Conservation (phyloP, 2,113 vertebrate species). For the Pipra filicauda region DNA sequence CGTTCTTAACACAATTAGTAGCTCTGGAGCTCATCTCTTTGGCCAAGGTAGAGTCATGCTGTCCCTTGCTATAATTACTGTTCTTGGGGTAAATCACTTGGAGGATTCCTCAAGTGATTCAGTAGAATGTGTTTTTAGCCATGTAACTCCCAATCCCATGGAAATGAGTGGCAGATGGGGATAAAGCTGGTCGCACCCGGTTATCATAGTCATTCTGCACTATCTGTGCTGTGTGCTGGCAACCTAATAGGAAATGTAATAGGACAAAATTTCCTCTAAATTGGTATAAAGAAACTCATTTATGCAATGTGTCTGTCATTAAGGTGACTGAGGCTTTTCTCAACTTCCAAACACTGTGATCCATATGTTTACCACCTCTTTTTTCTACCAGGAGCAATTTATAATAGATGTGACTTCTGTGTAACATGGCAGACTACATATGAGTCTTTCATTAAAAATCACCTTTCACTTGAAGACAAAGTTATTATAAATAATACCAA, state of each 20-base stretch:
- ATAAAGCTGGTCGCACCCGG: background rate
- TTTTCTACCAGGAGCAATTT: background rate
- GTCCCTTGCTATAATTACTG: background rate
- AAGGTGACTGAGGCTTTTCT: background rate
- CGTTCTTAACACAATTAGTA: constrained; percentile 21
- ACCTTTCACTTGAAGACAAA: background rate
- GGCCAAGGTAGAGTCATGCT: background rate
- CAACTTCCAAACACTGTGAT: background rate
- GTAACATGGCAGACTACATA: background rate
- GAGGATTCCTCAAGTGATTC: background rate
- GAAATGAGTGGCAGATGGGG: background rate
- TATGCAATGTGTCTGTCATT: background rate
- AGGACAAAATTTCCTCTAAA: background rate
- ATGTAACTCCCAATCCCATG: background rate
- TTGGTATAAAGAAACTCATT: background rate
- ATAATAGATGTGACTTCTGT: background rate
- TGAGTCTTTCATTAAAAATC: background rate
- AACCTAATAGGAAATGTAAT: background rate
- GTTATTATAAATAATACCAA: background rate
- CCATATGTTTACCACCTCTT: background rate
- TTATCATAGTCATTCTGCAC: background rate
- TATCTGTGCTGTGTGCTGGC: background rate
- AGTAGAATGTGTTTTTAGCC: background rate
- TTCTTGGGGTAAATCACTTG: background rate
- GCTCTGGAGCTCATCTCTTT: background rate